Percentiles rank a stretch among this genome's conserved stretches.
These are phyloP conservation scores for Timema podura DNA, from an alignment of 2,888 invertebrate species.

Conservation along the genomic window DNA sequence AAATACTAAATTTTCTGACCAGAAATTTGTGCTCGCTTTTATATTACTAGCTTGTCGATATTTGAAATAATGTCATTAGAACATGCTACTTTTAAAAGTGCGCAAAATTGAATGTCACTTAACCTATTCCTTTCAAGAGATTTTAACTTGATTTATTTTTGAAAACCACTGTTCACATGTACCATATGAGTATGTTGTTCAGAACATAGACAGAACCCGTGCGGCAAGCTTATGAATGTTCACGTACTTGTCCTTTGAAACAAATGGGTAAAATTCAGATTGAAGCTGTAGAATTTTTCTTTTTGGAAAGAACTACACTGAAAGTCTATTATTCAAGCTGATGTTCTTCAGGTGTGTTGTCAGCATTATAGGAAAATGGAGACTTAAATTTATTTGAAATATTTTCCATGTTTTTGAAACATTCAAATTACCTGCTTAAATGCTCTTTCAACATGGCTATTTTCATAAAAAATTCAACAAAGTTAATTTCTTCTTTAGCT, in stretches of 20 bases:
- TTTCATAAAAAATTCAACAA: too few species aligned
- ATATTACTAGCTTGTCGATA: background rate
- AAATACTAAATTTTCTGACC: background rate
- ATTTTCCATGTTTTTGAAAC: slow-evolving; percentile 11
- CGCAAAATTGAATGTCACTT: background rate
- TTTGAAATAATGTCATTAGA: background rate
- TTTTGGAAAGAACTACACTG: slow-evolving; percentile 8
- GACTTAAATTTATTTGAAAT: background rate
- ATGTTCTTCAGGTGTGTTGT: slow-evolving; percentile 9
- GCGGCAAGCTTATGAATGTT: slow-evolving; percentile 11
- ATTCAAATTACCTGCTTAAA: background rate
- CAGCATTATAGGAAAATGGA: slow-evolving; percentile 4
- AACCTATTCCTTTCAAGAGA: background rate
- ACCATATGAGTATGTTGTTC: slow-evolving; percentile 10
- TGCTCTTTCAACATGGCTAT: background rate
- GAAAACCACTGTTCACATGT: background rate
- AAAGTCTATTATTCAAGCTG: slow-evolving; percentile 7
- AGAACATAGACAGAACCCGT: slow-evolving; percentile 5
- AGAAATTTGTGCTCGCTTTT: background rate
- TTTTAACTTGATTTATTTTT: background rate
- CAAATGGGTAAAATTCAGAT: slow-evolving; percentile 13
- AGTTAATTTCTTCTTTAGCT: background rate
- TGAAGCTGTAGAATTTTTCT: slow-evolving; percentile 11
- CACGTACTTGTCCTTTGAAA: slow-evolving; percentile 15
- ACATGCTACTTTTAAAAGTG: slow-evolving; percentile 2